phyloP scores from a whole-genome alignment of 2,797 vertebrate species.

The Pangasius macronema region DNA sequence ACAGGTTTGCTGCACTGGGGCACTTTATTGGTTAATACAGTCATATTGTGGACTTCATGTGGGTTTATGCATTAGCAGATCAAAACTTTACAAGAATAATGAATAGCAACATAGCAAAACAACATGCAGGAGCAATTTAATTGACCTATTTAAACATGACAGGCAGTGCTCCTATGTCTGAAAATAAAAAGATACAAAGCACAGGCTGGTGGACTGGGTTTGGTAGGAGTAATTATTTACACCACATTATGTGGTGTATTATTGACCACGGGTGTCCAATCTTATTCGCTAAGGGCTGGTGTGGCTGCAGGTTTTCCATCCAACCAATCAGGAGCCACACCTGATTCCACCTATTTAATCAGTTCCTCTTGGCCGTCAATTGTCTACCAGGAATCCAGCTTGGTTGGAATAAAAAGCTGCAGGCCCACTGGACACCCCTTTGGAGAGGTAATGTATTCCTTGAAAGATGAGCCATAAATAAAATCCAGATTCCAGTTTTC shows the following conservation, averaged over 20 bases:
- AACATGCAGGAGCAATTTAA: neutral
- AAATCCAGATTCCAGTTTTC: neutral
- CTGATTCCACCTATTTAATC: slow-evolving; percentile 21
- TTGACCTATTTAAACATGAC: slow-evolving; percentile 34
- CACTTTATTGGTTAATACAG: neutral
- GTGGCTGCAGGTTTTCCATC: neutral
- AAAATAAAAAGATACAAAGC: slow-evolving; percentile 44
- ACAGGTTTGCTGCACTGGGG: neutral
- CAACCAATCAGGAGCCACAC: neutral
- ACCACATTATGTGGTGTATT: slow-evolving; percentile 34
- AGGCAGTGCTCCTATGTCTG: slow-evolving; percentile 7
- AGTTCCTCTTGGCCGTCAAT: neutral
- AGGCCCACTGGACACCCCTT: neutral
- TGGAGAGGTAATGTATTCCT: slow-evolving; percentile 16
- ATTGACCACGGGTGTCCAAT: neutral
- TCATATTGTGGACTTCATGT: neutral
- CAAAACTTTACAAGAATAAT: neutral
- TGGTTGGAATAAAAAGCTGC: neutral
- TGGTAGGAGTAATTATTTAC: slow-evolving; percentile 40
- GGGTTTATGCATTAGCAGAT: neutral
- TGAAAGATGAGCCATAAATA: slow-evolving; percentile 43
- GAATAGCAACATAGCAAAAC: neutral
- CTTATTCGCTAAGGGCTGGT: neutral
- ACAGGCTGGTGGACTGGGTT: slow-evolving; percentile 13
- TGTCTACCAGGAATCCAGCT: neutral